These are phyloP conservation scores for Pagrus major DNA, from an alignment of 2,113 vertebrate genomes.

Conservation along the genomic window DNA sequence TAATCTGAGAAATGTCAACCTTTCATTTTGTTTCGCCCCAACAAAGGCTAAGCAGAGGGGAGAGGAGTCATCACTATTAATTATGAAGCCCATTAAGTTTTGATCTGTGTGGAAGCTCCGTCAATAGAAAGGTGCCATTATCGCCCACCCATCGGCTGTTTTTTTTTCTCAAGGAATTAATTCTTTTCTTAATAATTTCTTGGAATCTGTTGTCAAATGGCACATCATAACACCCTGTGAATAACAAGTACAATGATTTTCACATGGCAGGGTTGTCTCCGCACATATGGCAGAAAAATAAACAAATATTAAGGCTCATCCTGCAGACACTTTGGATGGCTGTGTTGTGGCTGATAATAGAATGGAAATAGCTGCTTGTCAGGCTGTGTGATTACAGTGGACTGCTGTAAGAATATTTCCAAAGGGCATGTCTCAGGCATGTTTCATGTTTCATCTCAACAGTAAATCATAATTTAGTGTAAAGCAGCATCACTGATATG, in stretches of 20 bases:
- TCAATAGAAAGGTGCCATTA: constrained; percentile 72
- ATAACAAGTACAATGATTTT: constrained; percentile 60
- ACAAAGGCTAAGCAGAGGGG: constrained; percentile 69
- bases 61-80: constrained; percentile 75
- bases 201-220: constrained; percentile 58
- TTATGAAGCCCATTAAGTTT: constrained; percentile 80
- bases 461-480: constrained; percentile 68
- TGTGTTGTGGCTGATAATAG: constrained; percentile 62
- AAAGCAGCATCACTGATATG: constrained; percentile 46
- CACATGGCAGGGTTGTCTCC: constrained; percentile 57
- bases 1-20: constrained; percentile 82
- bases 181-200: constrained; percentile 32
- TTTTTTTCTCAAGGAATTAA: constrained; percentile 63
- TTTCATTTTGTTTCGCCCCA: constrained; percentile 63
- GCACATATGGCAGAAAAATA: constrained; percentile 56
- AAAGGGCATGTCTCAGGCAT: constrained; percentile 55
- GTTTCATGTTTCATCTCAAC: constrained; percentile 61
- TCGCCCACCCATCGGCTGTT: constrained; percentile 63
- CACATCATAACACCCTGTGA: constrained; percentile 40
- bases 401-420: constrained; percentile 47
- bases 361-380: constrained; percentile 66
- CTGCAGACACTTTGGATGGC: constrained; percentile 53
- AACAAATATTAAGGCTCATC: constrained; percentile 64
- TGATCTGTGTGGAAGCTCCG: constrained; percentile 60
- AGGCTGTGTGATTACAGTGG: constrained; percentile 53